Base-by-base conservation (phyloP, 2,113 vertebrate species). In the Anolis sagrei region DNA sequence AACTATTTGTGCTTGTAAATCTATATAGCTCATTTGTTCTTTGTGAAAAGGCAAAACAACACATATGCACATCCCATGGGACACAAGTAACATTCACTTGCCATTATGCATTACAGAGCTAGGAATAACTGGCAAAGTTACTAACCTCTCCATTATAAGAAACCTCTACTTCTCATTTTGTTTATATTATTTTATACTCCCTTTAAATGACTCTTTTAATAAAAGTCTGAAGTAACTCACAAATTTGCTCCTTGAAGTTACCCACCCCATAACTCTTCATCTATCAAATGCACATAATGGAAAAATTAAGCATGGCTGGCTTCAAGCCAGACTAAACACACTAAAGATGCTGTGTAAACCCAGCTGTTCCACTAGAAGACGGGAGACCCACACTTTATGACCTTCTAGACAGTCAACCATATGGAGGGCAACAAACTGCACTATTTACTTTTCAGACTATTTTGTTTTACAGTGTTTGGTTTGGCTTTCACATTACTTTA, bases 221-320 rank as follows among this genome's bases (percentile, higher is more conserved):
- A 87, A 86, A 93, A 96, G 95, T 79, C 90, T 16, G 81, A 92
- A 92, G 85, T 80, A 93, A 94, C 93, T 85, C 86, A 94, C 88
- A 91, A 89, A 92, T 89, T 79, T 88, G 82, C 58, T 83, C 73
- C 79, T 84, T 86, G 79, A 91, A 92, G 88, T 83, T 82, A 89
- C 78, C 83, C 87, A 89, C 88, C 80, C 54, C 73, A 44, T 89
- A 82, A 70, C 91, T 84, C 90, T 89, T 92, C 88, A 91, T 88
- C 88, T 93, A 91, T 94, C 92, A 90, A 70, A 91, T 29, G 72
- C 69, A 51, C 77, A 90, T 92, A 94, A 94, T 86, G 93, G 94
- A 96, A 95, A 96, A 95, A 93, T 39, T 75, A 92, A 90, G 94
- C 87, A 90, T 89, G 89, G 83, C 51, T 95, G 96, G 94, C 91